Conservation (phyloP, 2,797 vertebrate species). For the Yasuhikotakia modesta region DNA sequence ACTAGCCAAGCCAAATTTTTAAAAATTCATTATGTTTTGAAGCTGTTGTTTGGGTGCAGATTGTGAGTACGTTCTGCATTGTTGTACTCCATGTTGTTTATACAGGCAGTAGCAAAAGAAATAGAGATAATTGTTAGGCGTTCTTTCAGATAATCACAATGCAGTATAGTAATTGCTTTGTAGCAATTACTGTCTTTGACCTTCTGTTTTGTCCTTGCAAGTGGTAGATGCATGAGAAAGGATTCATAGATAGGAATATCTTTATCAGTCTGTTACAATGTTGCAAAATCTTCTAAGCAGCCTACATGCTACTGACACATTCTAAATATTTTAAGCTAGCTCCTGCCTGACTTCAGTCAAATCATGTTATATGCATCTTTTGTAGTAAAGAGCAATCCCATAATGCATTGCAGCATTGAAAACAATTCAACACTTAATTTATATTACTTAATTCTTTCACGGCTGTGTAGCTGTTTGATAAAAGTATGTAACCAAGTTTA, state of each 20-base stretch:
- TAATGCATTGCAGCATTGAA: not conserved
- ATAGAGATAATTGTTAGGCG: not conserved
- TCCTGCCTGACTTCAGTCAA: no score
- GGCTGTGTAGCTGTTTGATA: not conserved
- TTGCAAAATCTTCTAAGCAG: not conserved
- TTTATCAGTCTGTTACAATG: not conserved
- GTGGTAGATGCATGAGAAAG: not conserved
- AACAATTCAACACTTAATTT: not conserved
- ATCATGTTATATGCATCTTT: not conserved
- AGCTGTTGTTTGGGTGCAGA: not conserved
- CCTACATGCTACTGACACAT: not conserved
- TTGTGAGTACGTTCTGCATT: not conserved
- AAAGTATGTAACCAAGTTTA: not conserved
- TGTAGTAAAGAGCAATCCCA: not conserved
- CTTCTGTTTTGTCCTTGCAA: not conserved
- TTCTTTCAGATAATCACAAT: not conserved
- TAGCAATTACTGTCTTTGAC: not conserved
- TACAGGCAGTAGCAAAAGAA: not conserved
- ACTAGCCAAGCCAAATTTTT: not conserved
- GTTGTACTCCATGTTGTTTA: not conserved
- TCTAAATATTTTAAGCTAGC: not conserved
- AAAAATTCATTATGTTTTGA: not conserved
- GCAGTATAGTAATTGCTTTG: no score
- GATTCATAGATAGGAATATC: not conserved
- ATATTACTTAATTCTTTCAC: no score